Percentiles rank a stretch among this genome's conserved stretches.
These are phyloP conservation scores for Branchellion lobata DNA, from an alignment of 2,888 invertebrate species.

Conservation along the genomic window DNA sequence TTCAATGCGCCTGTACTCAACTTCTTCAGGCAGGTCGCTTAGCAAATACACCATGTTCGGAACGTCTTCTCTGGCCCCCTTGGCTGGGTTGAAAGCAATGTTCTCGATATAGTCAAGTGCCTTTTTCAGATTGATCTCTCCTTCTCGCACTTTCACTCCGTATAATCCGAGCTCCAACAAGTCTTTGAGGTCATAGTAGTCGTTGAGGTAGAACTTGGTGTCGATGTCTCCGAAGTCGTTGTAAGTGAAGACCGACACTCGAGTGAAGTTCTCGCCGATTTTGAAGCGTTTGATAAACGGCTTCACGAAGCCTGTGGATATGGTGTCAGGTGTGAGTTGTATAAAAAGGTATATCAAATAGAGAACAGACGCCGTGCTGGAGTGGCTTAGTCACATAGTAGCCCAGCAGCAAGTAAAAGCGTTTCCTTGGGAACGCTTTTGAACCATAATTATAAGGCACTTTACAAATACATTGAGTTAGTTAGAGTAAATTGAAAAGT, in stretches of 20 bases:
- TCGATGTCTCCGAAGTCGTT: slow-evolving; percentile 5
- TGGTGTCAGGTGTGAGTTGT: no score
- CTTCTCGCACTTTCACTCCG: slow-evolving; percentile 17
- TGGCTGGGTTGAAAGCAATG: slow-evolving; percentile 5
- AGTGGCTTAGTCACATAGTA: no score
- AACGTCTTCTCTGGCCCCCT: slow-evolving; percentile 21
- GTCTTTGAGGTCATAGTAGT: background rate
- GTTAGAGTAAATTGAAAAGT: no score
- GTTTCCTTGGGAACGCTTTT: no score
- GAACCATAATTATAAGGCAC: no score
- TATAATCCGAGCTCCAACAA: background rate
- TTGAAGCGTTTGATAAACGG: slow-evolving; percentile 22
- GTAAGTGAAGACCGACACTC: slow-evolving; percentile 28
- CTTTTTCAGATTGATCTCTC: background rate
- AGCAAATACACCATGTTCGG: background rate
- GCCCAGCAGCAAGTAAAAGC: no score
- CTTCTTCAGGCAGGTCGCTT: background rate
- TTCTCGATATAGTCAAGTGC: slow-evolving; percentile 37
- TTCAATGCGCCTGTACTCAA: background rate
- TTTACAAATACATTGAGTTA: no score
- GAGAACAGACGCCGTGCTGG: no score
- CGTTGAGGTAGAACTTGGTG: slow-evolving; percentile 11
- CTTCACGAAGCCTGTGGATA: slow-evolving; percentile 13
- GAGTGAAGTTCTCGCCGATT: slow-evolving; percentile 2
- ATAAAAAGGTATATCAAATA: no score